Conservation (phyloP, 2,888 invertebrate species). For the Dryadula phaetusa region DNA sequence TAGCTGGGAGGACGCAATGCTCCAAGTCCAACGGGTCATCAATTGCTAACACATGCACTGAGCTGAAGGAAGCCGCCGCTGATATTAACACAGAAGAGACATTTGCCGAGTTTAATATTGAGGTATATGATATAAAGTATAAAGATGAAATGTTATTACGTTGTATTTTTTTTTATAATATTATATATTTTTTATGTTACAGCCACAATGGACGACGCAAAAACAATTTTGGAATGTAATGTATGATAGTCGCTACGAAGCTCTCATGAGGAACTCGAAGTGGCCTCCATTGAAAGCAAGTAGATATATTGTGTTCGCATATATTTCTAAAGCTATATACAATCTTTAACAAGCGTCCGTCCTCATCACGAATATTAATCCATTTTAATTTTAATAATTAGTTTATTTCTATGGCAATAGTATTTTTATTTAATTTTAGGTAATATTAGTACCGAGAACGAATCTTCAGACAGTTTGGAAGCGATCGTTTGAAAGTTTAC, state of each 20-base stretch:
- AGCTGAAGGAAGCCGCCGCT: constrained; percentile 52
- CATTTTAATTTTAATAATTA: too few species aligned
- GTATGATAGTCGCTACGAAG: constrained; percentile 72
- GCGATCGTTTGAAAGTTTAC: constrained; percentile 64
- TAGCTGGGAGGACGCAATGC: constrained; percentile 46
- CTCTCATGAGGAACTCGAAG: constrained; percentile 68
- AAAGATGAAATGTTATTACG: background rate
- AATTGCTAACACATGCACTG: constrained; percentile 54
- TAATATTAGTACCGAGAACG: constrained; percentile 68
- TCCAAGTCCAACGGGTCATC: constrained; percentile 59
- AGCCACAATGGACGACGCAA: constrained; percentile 66
- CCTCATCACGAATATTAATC: too few species aligned
- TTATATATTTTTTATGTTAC: constrained; percentile 37
- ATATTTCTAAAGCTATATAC: background rate
- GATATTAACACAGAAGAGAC: constrained; percentile 66
- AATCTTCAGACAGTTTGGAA: constrained; percentile 72
- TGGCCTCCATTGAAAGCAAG: constrained; percentile 74
- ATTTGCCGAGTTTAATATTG: constrained; percentile 65
- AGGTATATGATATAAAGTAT: constrained; percentile 56
- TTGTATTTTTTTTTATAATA: constrained; percentile 2
- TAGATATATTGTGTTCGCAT: background rate
- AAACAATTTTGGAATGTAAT: constrained; percentile 68
- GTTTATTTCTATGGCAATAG: too few species aligned
- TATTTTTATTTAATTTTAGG: constrained; percentile 54
- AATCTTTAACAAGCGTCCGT: background rate